These are phyloP conservation scores for Periparus ater DNA, from an alignment of 2,797 vertebrate species.

Conservation along the genomic window DNA sequence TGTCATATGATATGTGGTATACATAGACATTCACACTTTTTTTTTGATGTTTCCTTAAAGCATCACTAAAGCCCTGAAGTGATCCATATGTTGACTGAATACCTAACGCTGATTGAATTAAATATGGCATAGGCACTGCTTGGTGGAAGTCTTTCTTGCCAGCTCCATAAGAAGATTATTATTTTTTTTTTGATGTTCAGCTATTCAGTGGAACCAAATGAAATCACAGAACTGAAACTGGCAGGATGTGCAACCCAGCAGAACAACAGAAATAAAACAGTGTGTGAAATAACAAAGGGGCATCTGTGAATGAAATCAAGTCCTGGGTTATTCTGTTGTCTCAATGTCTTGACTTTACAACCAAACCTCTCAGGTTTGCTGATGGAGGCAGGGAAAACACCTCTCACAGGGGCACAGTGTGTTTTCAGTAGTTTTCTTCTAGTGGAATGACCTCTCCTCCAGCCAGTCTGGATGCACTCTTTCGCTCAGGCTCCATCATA, in stretches of 20 bases:
- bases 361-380: background rate
- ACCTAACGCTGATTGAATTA: background rate
- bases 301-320: background rate
- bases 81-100: background rate
- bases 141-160: background rate
- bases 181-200: background rate
- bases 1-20: background rate
- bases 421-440: background rate
- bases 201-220: background rate
- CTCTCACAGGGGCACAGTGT: too few species aligned
- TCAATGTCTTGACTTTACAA: background rate
- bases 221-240: background rate
- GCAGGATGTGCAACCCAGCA: background rate
- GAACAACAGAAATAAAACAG: background rate
- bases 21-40: background rate
- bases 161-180: background rate
- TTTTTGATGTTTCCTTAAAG: constrained; percentile 10
- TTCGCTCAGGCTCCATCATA: background rate
- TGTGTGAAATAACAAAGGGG: background rate
- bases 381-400: background rate
- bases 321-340: background rate
- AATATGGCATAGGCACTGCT: background rate
- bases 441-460: background rate
- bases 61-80: background rate
- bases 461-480: background rate